phyloP scores from a whole-genome alignment of 1,140 invertebrate species.

The Lamellibrachia luymesi region DNA sequence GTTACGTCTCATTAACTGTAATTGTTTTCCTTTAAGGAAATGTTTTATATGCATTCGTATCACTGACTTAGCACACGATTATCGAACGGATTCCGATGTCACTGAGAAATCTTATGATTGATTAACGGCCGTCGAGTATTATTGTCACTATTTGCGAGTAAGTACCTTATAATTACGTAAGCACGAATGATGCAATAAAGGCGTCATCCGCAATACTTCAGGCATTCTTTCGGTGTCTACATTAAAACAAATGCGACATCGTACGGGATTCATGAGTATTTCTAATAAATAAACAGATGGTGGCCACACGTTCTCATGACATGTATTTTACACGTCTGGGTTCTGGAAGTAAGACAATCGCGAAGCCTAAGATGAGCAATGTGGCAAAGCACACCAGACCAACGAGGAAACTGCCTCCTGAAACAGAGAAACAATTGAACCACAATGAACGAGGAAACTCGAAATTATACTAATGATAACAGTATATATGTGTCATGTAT shows the following conservation, averaged over 20 bases:
- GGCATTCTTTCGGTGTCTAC: not conserved
- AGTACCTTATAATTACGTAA: not conserved
- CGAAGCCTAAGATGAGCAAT: not conserved
- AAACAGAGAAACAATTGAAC: not conserved
- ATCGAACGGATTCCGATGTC: too few species aligned
- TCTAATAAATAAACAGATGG: not conserved
- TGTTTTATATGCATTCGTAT: too few species aligned
- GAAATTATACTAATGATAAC: too few species aligned
- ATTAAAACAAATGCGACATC: not conserved
- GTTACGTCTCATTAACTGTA: too few species aligned
- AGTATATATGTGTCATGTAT: too few species aligned
- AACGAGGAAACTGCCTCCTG: not conserved
- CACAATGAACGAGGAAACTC: too few species aligned
- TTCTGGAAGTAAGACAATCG: not conserved
- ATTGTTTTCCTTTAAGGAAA: too few species aligned
- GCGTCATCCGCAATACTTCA: not conserved
- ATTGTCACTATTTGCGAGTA: too few species aligned
- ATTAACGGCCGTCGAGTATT: too few species aligned
- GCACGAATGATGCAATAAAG: not conserved
- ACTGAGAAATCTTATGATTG: too few species aligned
- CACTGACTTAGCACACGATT: too few species aligned
- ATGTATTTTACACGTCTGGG: not conserved
- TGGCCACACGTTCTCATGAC: not conserved
- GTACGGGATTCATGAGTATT: not conserved
- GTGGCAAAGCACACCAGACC: not conserved